Evolutionary conservation across 1,140 invertebrate genomes (phyloP), one percentile per base, ranked within the genome.

Genomic region (Medauroidea extradentata): DNA sequence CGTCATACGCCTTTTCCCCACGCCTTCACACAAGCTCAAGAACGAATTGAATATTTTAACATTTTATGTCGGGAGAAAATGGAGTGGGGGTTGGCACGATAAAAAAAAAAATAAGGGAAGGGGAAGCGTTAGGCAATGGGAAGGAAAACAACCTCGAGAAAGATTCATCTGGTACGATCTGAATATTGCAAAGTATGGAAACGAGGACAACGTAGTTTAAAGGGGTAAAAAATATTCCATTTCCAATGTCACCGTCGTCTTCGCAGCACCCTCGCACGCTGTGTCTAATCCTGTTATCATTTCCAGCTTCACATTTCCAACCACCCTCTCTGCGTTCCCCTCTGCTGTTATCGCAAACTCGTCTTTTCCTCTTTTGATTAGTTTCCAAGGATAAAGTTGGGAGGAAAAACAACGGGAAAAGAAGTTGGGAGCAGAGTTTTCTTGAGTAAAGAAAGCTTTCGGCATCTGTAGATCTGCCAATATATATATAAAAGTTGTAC

Each of bases 281-380:
- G n/a, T 21, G 16, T 54, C 53, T 23, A 54, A 19, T 19, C 9
- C 23, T 39, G 18, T 39, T 39, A 23, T 13, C 29, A 41, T 39
- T 5, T 29, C 25, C 49, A 16, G 8, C 49, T 25, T 16, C 19
- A 18, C 16, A 23, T 41, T 24, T 19, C 42, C 8, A 25, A 3
- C 42, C 23, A 9, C 41, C 38, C 54, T 27, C 13, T 24, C 41
- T 21, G 16, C 38, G 24, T 27, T 14, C 18, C 21, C 49, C 27
- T 27, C 38, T 34, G 27, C 49, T 51, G 49, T 51, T 51, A 51
- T 18, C 49, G 38, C 49, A 51, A 43, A 56, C 38, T 56, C 41
- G 19, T 23, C 29, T 44, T 16, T 51, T 51, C 57, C 43, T 50
- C 29, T 54, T 54, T 54, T 54, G 53, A 54, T 54, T 54, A 54